Evolutionary conservation across 1,140 invertebrate genomes (phyloP), one percentile per base, ranked within the genome.

Genomic region (Diorhabda carinulata): DNA sequence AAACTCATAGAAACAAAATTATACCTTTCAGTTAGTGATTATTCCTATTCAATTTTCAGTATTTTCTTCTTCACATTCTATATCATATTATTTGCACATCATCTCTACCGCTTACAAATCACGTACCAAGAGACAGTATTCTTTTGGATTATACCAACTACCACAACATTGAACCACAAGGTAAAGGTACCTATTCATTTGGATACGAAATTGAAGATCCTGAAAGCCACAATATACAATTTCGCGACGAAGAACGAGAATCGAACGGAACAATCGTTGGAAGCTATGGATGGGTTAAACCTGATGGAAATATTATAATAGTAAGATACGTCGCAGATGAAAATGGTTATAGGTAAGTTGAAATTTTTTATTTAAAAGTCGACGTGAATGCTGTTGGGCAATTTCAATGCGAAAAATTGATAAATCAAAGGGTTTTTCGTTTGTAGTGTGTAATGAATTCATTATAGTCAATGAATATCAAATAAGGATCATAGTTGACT

Each of bases 171-270:
- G 74, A 82, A 65, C 77, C 78, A 6, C 67, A 83, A 85, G 87
- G 87, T 41, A 83, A 85, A 8, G 87, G 87, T 10, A 87, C 87
- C 2, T 91, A 90, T 75, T 83, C 86, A 7, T 91, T 89, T 77
- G 88, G 89, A 9, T 91, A 90, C 74, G 87, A 91, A 64, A 78
- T 90, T 3, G 83, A 85, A n/a, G 87, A 90, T 74, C 80, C 85
- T 3, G 72, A 78, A 4, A 85, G 83, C 2, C 84, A 86, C 3
- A 91, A 91, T 71, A 81, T 83, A 4, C 90, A 91, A 74, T 91
- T 87, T 68, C 81, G 89, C 2, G 83, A 85, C 67, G 90, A 92
- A 76, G 84, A 89, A 71, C 82, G 85, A 44, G 84, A 84, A 61
- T 74, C 84, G 2, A 90, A 91, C 76, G 89, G 88, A 43, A 90